Conservation (phyloP, 1,140 invertebrate species). For the Achroia grisella region DNA sequence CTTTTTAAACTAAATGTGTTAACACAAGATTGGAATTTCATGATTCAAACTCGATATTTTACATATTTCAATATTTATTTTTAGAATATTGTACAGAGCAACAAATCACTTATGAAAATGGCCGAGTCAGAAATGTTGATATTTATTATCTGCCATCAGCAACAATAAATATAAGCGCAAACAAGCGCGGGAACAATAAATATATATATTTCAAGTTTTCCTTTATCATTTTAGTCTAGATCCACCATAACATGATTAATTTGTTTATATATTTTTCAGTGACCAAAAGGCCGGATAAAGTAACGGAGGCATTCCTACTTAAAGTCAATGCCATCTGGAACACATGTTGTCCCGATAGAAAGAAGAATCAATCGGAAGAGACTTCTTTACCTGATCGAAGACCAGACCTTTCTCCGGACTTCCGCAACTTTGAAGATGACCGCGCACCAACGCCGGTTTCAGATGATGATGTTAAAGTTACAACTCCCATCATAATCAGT, state of each 20-base stretch:
- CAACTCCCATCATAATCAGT: background rate
- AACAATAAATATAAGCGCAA: too few species aligned
- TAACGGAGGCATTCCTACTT: slow-evolving; percentile 30
- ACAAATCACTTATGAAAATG: too few species aligned
- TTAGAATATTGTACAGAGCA: too few species aligned
- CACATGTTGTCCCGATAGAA: slow-evolving; percentile 44
- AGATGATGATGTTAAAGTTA: slow-evolving; percentile 24
- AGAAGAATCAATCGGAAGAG: slow-evolving; percentile 13
- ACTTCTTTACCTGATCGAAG: slow-evolving; percentile 17
- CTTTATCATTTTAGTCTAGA: background rate
- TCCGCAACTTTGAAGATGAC: slow-evolving; percentile 34
- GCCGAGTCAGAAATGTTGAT: too few species aligned
- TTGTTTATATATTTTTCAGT: slow-evolving; percentile 21
- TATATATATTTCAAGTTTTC: too few species aligned
- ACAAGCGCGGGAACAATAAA: too few species aligned
- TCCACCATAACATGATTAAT: background rate
- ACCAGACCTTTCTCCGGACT: slow-evolving; percentile 20
- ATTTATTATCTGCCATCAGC: too few species aligned
- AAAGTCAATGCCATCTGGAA: slow-evolving; percentile 41
- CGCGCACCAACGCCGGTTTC: slow-evolving; percentile 28
- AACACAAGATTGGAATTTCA: too few species aligned
- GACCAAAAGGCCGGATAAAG: slow-evolving; percentile 30
- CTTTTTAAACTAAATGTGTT: too few species aligned
- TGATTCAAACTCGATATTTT: too few species aligned
- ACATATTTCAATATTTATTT: too few species aligned